phyloP scores from a whole-genome alignment of 2,888 invertebrate species.

The Unio delphinus region DNA sequence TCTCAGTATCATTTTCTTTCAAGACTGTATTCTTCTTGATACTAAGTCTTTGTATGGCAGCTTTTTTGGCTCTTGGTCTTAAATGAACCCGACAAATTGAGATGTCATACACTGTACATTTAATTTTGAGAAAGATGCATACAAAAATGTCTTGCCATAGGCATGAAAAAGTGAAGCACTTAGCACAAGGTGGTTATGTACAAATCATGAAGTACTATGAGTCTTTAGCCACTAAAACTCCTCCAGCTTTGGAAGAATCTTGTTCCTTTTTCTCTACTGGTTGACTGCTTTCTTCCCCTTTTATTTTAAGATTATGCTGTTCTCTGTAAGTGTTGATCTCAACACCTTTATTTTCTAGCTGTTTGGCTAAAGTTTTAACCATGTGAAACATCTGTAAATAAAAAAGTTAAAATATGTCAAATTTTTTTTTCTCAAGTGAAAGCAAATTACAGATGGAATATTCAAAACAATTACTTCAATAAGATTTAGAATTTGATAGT shows the following conservation, averaged over 20 bases:
- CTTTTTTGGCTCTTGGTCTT: too few species aligned
- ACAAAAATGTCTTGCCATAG: too few species aligned
- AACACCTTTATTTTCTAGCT: constrained; percentile 87
- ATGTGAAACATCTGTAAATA: constrained; percentile 81
- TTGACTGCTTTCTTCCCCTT: constrained; percentile 74
- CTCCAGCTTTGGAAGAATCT: constrained; percentile 46
- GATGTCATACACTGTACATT: too few species aligned
- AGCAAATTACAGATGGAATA: too few species aligned
- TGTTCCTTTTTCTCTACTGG: constrained; percentile 39
- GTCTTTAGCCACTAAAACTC: constrained; percentile 60
- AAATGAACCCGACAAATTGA: too few species aligned
- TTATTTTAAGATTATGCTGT: constrained; percentile 88
- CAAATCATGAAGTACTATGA: too few species aligned
- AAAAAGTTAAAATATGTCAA: constrained; percentile 1
- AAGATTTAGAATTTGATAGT: background rate
- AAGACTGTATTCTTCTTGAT: too few species aligned
- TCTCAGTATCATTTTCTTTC: too few species aligned
- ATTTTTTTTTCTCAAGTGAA: background rate
- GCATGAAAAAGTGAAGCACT: too few species aligned
- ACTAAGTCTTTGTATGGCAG: too few species aligned
- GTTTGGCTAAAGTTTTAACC: constrained; percentile 84
- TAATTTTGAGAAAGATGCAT: too few species aligned
- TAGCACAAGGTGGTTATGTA: too few species aligned
- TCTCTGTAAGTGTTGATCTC: constrained; percentile 95
- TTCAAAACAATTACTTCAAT: background rate